A percentile compares a stretch with the other conserved stretches of the same genome.
Evolutionary conservation across 2,888 invertebrate species (phyloP).

Genomic region (Mycogona germanica): DNA sequence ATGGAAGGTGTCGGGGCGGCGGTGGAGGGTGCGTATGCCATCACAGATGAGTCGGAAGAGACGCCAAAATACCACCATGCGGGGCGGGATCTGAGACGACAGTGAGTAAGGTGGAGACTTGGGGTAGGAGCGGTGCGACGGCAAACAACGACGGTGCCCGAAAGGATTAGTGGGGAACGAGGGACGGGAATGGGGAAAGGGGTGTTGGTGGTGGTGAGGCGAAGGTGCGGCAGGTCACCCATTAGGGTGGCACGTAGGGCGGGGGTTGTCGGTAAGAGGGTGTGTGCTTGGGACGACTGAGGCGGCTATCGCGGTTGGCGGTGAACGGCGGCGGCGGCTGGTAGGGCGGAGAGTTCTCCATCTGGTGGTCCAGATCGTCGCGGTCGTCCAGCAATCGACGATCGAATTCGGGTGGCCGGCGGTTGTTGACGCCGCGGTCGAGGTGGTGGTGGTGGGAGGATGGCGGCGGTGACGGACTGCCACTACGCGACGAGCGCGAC

Average conservation of each 20-base stretch:
- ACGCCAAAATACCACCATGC: no score
- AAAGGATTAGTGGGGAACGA: no score
- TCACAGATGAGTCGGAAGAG: no score
- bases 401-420: slow-evolving; percentile 21
- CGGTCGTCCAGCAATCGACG: slow-evolving; percentile 16
- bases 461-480: slow-evolving; percentile 32
- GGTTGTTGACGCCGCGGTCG: slow-evolving; percentile 17
- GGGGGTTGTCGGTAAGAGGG: slow-evolving; percentile 92
- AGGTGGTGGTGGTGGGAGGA: slow-evolving; percentile 23
- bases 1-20: no score
- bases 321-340: slow-evolving; percentile 82
- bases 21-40: no score
- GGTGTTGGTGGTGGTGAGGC: slow-evolving; percentile 31
- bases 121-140: no score
- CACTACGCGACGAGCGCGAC: slow-evolving; percentile 39
- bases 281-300: slow-evolving; percentile 63
- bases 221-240: background rate
- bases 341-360: slow-evolving; percentile 55
- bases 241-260: slow-evolving; percentile 90
- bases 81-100: no score
- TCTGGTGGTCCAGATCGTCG: slow-evolving; percentile 19
- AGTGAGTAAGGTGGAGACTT: no score
- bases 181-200: no score
- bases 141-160: no score
- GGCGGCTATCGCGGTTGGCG: slow-evolving; percentile 51